Base-by-base conservation (phyloP, 1,140 invertebrate species). In the Bombyx mandarina region DNA sequence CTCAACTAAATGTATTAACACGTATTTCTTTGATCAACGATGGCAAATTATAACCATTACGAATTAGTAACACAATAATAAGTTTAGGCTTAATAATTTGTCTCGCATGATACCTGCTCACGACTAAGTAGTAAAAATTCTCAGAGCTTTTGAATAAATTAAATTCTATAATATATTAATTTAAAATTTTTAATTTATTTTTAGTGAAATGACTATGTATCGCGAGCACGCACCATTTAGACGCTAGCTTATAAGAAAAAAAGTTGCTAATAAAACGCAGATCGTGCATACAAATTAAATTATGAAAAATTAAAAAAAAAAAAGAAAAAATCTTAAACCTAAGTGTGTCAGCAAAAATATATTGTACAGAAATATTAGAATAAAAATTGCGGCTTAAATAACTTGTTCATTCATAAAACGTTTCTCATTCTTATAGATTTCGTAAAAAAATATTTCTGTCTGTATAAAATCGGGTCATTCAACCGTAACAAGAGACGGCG, bases 291-390 rank as follows among this genome's bases (percentile, higher is more conserved):
- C 77, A 81, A 35, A 35, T 86, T 84, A 83, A 77, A 83, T 83
- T 84, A 86, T 72, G 72, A 79, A 84, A 82, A 79, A 77, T 73
- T 71, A 73, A 62, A 71, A 56, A 77, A 79, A 81, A 80, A 77
- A 75, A 73, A 74, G 62, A 71, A 56, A 79, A 79, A 82, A 82
- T 75, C 70, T 73, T 82, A 77, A 82, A 72, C 68, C 79, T 82
- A 86, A 73, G 76, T 80, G 81, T 84, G 83, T 84, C 83, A 86
- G 83, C 81, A 83, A 86, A 85, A 86, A 84, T 83, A 86, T 83
- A 82, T 35, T 35, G 79, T 86, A 81, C 80, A 80, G 76, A 76
- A 80, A 79, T 35, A 35, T 35, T 35, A 35, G 79, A 82, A 84
- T 84, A 80, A 83, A 74, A 84, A 83, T 86, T 83, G 83, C 78